Evolutionary conservation across 2,888 invertebrate genomes (phyloP), one percentile per base, ranked within the genome.

Genomic region (Globia sparganii): DNA sequence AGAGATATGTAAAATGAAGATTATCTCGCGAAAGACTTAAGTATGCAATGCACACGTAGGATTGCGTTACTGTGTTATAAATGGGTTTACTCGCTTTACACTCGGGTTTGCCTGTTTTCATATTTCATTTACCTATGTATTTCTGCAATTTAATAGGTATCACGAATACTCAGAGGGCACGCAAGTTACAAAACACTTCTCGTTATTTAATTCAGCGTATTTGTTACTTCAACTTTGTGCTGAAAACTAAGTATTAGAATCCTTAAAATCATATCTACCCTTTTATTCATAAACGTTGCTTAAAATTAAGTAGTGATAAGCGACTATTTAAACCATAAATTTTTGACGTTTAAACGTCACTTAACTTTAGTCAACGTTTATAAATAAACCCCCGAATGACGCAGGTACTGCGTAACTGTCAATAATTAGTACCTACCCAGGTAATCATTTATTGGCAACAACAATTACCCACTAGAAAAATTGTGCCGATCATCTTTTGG

Each of bases 11-110:
- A 88, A 89, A 90, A 90, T 89, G 88, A 89, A 91, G 93, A 91
- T 93, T 91, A 91, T 91, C 88, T 90, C 88, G 84, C 81, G 90
- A 91, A 94, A 91, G 64, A 84, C 79, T 72, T 80, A 83, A 78
- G 59, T 92, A 91, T 88, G 89, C 88, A 79, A 89, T 86, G 78
- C 87, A 69, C 72, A 84, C 87, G 66, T 75, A 37, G 87, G 89
- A 77, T 88, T 86, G 90, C 88, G 91, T 91, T 91, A 77, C 79
- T 71, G 68, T 75, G 65, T 78, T 85, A 85, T 86, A 83, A 84
- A 78, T 73, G 75, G 61, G n/a, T 75, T 53, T 15, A 74, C 68
- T 71, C 28, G 70, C 15, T 71, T 65, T 67, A 37, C 72, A 77
- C 37, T 18, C 21, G 69, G 72, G 6, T 62, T 59, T 46, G 61